Conservation (phyloP, 2,113 vertebrate genomes). For the Sitta europaea region DNA sequence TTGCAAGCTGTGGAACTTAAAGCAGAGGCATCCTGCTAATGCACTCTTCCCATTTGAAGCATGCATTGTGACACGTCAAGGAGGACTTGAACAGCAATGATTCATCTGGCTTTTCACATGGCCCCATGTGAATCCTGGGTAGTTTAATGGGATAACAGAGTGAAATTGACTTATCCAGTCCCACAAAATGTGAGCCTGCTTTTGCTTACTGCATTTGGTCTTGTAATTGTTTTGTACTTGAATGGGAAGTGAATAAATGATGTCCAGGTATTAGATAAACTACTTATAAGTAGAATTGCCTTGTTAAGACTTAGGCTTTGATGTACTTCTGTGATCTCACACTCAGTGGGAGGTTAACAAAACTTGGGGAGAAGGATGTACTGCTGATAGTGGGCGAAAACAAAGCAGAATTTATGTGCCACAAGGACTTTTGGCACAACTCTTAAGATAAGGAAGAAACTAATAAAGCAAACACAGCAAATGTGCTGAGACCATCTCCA, state of each 20-base stretch:
- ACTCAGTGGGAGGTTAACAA: background rate
- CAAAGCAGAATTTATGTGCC: background rate
- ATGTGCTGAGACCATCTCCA: background rate
- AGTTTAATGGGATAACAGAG: background rate
- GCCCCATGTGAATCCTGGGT: background rate
- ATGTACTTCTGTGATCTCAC: background rate
- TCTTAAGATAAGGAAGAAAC: background rate
- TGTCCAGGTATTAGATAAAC: background rate
- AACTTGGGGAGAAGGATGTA: background rate
- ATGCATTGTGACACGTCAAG: fast-evolving
- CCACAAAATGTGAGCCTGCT: background rate
- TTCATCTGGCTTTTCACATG: background rate
- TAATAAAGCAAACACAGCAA: background rate
- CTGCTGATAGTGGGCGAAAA: background rate
- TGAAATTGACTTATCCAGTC: background rate
- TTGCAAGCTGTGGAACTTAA: background rate
- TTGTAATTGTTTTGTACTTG: background rate
- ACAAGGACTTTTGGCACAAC: background rate
- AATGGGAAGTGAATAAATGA: background rate
- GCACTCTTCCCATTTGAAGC: background rate
- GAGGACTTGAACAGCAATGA: background rate
- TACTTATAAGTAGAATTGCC: background rate
- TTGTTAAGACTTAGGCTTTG: background rate
- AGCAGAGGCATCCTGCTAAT: background rate
- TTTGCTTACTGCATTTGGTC: background rate